Evolutionary conservation across 1,140 invertebrate species (phyloP).

Genomic region (Bactericera cockerelli): DNA sequence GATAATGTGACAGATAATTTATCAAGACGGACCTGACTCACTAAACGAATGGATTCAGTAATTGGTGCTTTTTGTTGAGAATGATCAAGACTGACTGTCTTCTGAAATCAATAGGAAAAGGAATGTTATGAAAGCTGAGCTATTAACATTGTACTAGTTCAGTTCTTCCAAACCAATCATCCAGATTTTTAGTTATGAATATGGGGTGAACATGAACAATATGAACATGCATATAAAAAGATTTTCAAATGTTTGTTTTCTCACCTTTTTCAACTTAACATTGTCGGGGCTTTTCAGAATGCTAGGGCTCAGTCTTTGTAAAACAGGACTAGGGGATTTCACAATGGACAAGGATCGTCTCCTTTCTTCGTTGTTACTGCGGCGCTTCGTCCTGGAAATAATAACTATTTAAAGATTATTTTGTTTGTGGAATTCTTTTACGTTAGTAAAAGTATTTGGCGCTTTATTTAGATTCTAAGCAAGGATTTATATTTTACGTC

Average conservation of each 20-base stretch:
- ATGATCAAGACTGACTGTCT: conserved; percentile 7
- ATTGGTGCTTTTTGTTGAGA: conserved; percentile 54
- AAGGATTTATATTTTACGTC: too few species aligned
- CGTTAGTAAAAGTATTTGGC: too few species aligned
- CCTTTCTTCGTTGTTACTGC: conserved; percentile 23
- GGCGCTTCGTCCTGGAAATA: conserved; percentile 18
- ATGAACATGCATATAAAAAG: too few species aligned
- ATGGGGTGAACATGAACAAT: too few species aligned
- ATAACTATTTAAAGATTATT: conserved; percentile 3
- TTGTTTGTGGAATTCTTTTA: too few species aligned
- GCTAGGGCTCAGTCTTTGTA: conserved; percentile 1
- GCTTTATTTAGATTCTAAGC: too few species aligned
- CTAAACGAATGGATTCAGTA: conserved; percentile 64
- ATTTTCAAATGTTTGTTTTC: too few species aligned
- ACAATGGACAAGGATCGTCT: conserved; percentile 20
- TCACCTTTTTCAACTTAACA: neutral
- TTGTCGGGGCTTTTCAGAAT: neutral
- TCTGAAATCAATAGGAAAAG: neutral
- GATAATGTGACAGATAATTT: too few species aligned
- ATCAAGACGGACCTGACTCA: conserved; percentile 74
- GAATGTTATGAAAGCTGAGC: too few species aligned
- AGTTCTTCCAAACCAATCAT: too few species aligned
- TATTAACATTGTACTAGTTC: too few species aligned
- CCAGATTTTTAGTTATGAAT: too few species aligned
- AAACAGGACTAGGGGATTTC: conserved; percentile 33